Evolutionary conservation across 2,113 vertebrate species (phyloP).

Genomic region (Chauna torquata): DNA sequence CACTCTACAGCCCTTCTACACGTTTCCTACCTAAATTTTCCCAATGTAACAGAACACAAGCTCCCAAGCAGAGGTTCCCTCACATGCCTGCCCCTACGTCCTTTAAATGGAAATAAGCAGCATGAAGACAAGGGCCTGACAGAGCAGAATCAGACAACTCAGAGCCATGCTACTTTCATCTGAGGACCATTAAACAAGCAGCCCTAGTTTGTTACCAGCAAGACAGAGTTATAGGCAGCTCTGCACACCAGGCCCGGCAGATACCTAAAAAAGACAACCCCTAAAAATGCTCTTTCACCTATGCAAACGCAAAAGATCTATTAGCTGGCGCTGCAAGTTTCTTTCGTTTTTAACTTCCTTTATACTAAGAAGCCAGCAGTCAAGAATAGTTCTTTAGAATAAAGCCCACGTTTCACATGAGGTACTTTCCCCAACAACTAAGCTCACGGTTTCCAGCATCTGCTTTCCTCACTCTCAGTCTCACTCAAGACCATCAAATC

Average conservation of each 20-base stretch:
- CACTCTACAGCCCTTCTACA: background rate
- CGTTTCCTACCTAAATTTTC: background rate
- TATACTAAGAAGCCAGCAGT: background rate
- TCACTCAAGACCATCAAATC: background rate
- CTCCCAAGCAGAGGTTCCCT: background rate
- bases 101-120: background rate
- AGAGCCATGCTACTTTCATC: background rate
- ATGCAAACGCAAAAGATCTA: background rate
- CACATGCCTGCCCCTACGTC: fast-evolving
- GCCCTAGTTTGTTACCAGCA: background rate
- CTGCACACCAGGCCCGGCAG: background rate
- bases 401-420: background rate
- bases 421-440: background rate
- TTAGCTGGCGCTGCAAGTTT: background rate
- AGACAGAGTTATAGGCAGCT: background rate
- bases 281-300: background rate
- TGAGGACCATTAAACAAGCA: background rate
- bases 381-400: background rate
- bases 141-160: background rate
- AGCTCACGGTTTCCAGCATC: background rate
- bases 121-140: background rate
- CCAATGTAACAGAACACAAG: fast-evolving
- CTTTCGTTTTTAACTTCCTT: background rate
- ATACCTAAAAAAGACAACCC: background rate
- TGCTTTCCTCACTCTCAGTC: background rate